A percentile compares a stretch with the other conserved stretches of the same genome.
Conservation (phyloP, 1,140 invertebrate genomes). For the Teleogryllus occipitalis region DNA sequence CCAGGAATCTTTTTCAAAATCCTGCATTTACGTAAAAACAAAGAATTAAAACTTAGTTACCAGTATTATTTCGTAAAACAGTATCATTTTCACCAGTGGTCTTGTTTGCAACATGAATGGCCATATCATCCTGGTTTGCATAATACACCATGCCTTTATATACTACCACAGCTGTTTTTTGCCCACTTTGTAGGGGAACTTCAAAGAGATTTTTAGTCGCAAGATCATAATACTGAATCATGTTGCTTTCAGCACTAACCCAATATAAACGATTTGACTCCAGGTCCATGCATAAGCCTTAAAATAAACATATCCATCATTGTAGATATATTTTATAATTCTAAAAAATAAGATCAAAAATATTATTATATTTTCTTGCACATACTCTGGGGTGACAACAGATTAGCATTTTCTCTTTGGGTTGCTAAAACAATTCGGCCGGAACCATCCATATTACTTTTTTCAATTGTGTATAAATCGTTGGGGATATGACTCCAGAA, state of each 20-base stretch:
- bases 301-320: neutral
- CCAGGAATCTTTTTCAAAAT: no score
- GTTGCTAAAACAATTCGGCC: constrained; percentile 39
- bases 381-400: constrained; percentile 29
- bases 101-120: constrained; percentile 49
- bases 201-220: constrained; percentile 36
- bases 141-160: constrained; percentile 49
- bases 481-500: constrained; percentile 46
- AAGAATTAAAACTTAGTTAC: constrained; percentile 32
- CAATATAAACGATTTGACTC: constrained; percentile 58
- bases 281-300: constrained; percentile 54
- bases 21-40: no score
- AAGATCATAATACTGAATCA: constrained; percentile 57
- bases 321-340: neutral
- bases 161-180: constrained; percentile 48
- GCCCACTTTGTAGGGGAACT: constrained; percentile 33
- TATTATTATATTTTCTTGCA: constrained; percentile 12
- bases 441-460: constrained; percentile 57
- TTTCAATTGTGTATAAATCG: constrained; percentile 45
- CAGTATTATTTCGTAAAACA: constrained; percentile 50
- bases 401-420: constrained; percentile 27
- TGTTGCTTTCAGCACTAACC: constrained; percentile 47
- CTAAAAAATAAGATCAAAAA: neutral
- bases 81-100: constrained; percentile 35
- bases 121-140: constrained; percentile 45